Base-by-base conservation (phyloP, 2,888 invertebrate species). In the Strigamia crassipes region DNA sequence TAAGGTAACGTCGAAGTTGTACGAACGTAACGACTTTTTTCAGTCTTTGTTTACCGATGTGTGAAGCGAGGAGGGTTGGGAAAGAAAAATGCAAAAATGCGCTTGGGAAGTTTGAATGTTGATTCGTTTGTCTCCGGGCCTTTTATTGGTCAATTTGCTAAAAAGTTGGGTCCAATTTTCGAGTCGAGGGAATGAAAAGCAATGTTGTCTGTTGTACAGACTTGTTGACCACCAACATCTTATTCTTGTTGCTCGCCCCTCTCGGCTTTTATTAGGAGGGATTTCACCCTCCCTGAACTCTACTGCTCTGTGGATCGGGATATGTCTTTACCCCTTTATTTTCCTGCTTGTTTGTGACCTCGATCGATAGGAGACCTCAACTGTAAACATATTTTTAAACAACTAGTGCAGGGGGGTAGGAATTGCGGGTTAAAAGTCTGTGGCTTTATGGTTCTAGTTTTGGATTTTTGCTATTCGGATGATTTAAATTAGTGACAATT, bases 91-190 rank as follows among this genome's bases (percentile, higher is more conserved):
- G 38, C 38, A 38, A 38, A 38, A 38, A 38, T 38, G 6, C 38
- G 6, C 8, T 38, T 27, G 27, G 27, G 27, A 27, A 27, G 27
- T 27, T 27, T 38, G 38, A 38, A 38, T 51, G 51, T 51, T 51
- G 18, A 51, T 51, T 51, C 51, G n/a, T 51, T 18, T 18, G 10
- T 38, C 51, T 15, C 8, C n/a, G 18, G 51, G 51, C 51, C 51
- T 51, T 51, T 51, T 51, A 51, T 51, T 51, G 51, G 51, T 51
- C 51, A 51, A 51, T 51, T 51, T 51, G 51, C 51, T 51, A 51
- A 51, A 51, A 51, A 51, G n/a, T 51, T 51, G 51, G 51, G 1
- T 51, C 15, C 51, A 38, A 51, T 51, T 51, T 51, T 51, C 51
- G 51, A 15, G 51, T 13, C 51, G 10, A 51, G 51, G 51, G 51